Evolutionary conservation across 2,888 invertebrate genomes (phyloP), one percentile per base, ranked within the genome.

Genomic region (Caprella mutica): DNA sequence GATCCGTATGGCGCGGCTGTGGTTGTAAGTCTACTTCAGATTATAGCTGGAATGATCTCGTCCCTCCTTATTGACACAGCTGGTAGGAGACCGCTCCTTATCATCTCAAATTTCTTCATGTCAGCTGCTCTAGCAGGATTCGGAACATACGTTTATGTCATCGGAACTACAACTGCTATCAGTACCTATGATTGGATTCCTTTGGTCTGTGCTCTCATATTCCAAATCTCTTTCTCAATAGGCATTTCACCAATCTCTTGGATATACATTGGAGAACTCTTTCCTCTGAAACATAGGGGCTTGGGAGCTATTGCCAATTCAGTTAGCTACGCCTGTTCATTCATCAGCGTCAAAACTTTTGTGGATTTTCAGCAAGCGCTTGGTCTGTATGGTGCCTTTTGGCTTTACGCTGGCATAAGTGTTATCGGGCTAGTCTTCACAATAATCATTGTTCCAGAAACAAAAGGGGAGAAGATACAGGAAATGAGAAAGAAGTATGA

Each of bases 161-260:
- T 56, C n/a, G 58, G 62, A 23, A 33, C 35, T 21, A 48, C 40
- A 21, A 52, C 26, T 6, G 23, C 54, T 14, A 57, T 40, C 4
- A 51, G 52, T n/a, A 46, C 50, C 9, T 33, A 55, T 14, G 65
- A 65, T 38, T 70, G 69, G 87, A 85, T 89, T 67, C 88, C 88
- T 8, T 71, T 89, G 61, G 76, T 86, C 6, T 87, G 87, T 73
- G 85, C 86, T 19, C 76, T 88, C 62, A 82, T 87, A 33, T 88
- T 88, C 72, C 86, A 87, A 2, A 83, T 86, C 59, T 86, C 87
- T 38, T 87, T 87, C 71, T 85, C 86, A 12, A 74, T 88, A 67
- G 88, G 88, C 52, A 86, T 88, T 75, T 87, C 86, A 71, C 88
- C 89, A 26, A 87, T 89, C 69, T 87, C 88, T 24, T 87, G 87